Evolutionary conservation across 1,140 invertebrate genomes (phyloP).

Genomic region (Drosophila erecta): DNA sequence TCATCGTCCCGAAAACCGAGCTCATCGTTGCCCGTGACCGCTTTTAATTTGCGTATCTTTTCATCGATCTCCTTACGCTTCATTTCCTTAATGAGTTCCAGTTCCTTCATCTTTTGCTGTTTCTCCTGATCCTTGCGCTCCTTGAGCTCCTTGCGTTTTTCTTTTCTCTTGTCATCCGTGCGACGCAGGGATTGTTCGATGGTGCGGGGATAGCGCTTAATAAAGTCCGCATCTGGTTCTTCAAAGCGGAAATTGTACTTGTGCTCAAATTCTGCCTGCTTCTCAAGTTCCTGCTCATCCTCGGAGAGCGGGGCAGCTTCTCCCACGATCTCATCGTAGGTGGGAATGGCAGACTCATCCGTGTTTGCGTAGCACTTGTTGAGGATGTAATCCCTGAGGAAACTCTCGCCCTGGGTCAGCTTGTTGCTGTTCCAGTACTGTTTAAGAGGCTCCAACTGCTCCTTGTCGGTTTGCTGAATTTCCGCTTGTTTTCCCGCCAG

Average conservation of each 20-base stretch:
- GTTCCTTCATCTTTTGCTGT: conserved; percentile 92
- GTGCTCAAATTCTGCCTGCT: conserved; percentile 96
- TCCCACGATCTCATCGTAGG: conserved; percentile 89
- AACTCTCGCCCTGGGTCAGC: conserved; percentile 93
- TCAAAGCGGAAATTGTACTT: conserved; percentile 99
- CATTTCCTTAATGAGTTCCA: conserved; percentile 93
- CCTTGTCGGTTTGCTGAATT: conserved; percentile 86
- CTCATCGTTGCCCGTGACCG: conserved; percentile 93
- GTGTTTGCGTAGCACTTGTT: conserved; percentile 90
- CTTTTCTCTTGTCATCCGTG: conserved; percentile 91
- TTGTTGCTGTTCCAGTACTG: conserved; percentile 94
- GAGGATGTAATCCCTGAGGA: conserved; percentile 96
- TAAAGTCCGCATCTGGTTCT: conserved; percentile 97
- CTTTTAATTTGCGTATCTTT: conserved; percentile 94
- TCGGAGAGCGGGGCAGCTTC: conserved; percentile 89
- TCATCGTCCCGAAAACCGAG: conserved; percentile 89
- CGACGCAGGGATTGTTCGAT: conserved; percentile 93
- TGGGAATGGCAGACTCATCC: conserved; percentile 87
- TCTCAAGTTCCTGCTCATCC: conserved; percentile 92
- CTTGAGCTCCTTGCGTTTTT: conserved; percentile 91
- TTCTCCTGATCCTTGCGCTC: conserved; percentile 94
- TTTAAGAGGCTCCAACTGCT: conserved; percentile 87
- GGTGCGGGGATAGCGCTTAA: conserved; percentile 95
- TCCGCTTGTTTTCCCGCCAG: conserved; percentile 90
- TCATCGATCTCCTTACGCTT: conserved; percentile 96